Evolutionary conservation across 1,140 invertebrate genomes (phyloP).

Genomic region (Brachionus koreanus): DNA sequence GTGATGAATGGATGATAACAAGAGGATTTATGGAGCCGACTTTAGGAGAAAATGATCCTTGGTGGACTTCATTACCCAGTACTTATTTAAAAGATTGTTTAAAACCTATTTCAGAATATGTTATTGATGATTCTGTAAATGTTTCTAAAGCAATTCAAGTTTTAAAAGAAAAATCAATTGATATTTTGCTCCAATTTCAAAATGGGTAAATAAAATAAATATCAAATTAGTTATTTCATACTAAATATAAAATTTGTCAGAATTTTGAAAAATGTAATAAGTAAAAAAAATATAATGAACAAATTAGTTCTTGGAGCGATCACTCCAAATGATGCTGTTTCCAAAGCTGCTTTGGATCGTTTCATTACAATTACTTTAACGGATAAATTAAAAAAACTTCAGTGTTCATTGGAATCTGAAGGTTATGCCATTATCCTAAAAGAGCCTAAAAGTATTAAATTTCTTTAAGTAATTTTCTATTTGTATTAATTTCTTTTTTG

Average conservation of each 20-base stretch:
- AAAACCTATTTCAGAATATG: background rate
- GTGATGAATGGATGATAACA: slow-evolving; percentile 41
- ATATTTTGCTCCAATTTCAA: slow-evolving; percentile 1
- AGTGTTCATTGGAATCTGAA: slow-evolving; percentile 27
- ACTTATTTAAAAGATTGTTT: background rate
- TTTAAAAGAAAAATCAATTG: slow-evolving; percentile 1
- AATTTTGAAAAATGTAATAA: slow-evolving; percentile 29
- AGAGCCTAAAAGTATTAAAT: background rate
- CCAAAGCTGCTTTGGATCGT: background rate
- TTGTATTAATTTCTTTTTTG: background rate
- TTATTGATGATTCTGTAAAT: slow-evolving; percentile 18
- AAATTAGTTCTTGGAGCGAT: slow-evolving; percentile 18
- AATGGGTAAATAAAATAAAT: background rate
- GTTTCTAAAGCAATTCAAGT: background rate
- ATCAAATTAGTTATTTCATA: background rate
- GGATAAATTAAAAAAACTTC: slow-evolving; percentile 34
- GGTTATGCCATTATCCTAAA: slow-evolving; percentile 10
- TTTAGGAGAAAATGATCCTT: background rate
- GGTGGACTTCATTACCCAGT: background rate
- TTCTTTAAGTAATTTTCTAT: background rate
- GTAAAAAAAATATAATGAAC: slow-evolving; percentile 27
- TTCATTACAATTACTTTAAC: background rate
- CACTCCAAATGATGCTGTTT: background rate
- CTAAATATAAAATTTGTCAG: background rate
- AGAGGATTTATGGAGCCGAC: slow-evolving; percentile 16